Conservation (phyloP, 2,888 invertebrate species). For the Melipona bicolor region DNA sequence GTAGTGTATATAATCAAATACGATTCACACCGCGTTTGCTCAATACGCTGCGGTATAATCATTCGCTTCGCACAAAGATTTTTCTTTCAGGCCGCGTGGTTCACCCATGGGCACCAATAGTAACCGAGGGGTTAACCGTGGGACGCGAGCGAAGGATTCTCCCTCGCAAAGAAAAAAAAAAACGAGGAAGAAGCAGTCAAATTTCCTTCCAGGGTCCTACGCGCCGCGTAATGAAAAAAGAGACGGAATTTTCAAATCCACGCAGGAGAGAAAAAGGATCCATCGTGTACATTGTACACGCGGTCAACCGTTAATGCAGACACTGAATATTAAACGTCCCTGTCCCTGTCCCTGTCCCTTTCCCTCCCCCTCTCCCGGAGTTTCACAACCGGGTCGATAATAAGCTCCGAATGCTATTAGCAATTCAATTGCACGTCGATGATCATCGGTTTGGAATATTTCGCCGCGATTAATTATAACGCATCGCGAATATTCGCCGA, state of each 20-base stretch:
- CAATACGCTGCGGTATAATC: too few species aligned
- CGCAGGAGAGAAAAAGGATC: neutral
- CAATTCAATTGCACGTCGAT: conserved; percentile 70
- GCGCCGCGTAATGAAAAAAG: neutral
- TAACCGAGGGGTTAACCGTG: neutral
- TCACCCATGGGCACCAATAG: too few species aligned
- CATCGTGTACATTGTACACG: neutral
- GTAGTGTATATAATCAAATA: too few species aligned
- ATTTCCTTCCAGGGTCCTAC: neutral
- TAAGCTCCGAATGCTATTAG: conserved; percentile 70
- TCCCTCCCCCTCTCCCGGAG: too few species aligned
- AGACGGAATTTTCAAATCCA: conserved; percentile 20
- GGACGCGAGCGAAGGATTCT: neutral
- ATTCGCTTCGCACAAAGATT: too few species aligned
- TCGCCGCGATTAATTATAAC: conserved; percentile 67
- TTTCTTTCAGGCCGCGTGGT: too few species aligned
- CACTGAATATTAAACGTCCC: conserved; percentile 67
- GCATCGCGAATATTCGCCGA: conserved; percentile 59
- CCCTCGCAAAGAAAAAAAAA: neutral
- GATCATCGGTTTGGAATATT: conserved; percentile 70
- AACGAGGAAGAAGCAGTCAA: neutral
- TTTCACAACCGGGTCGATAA: conserved; percentile 38
- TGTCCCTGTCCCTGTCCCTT: conserved; percentile 34
- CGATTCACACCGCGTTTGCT: too few species aligned
- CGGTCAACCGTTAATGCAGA: conserved; percentile 59